phyloP scores from a whole-genome alignment of 2,113 vertebrate species.

The Pontoporia blainvillei region DNA sequence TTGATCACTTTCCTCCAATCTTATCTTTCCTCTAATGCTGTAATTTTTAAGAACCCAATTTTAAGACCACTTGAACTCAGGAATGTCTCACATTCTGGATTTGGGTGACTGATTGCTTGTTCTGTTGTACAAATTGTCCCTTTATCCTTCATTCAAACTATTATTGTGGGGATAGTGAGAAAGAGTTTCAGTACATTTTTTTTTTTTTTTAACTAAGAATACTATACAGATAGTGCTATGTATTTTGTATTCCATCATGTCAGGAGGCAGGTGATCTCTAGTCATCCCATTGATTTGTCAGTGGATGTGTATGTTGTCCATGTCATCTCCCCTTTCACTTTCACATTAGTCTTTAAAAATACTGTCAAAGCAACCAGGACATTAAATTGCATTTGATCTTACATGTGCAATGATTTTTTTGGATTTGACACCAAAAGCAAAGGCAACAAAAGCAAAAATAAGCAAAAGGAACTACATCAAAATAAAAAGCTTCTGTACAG shows the following conservation, averaged over 20 bases:
- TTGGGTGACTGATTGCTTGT: not conserved
- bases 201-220: not conserved
- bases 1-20: not conserved
- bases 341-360: not conserved
- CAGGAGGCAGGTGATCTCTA: not conserved
- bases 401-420: not conserved
- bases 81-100: not conserved
- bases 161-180: not conserved
- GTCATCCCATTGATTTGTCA: not conserved
- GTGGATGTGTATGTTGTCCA: not conserved
- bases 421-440: not conserved
- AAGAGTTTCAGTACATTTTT: not conserved
- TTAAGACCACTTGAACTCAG: not conserved
- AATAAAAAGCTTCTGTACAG: not conserved
- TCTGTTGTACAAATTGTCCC: not conserved
- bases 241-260: not conserved
- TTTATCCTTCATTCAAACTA: not conserved
- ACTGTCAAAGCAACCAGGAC: not conserved
- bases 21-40: not conserved
- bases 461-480: not conserved
- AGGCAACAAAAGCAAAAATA: not conserved
- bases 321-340: not conserved
- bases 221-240: not conserved
- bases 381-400: not conserved
- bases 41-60: not conserved